These are phyloP conservation scores for Hemithea aestivaria DNA, from an alignment of 2,888 invertebrate species.

Conservation along the genomic window DNA sequence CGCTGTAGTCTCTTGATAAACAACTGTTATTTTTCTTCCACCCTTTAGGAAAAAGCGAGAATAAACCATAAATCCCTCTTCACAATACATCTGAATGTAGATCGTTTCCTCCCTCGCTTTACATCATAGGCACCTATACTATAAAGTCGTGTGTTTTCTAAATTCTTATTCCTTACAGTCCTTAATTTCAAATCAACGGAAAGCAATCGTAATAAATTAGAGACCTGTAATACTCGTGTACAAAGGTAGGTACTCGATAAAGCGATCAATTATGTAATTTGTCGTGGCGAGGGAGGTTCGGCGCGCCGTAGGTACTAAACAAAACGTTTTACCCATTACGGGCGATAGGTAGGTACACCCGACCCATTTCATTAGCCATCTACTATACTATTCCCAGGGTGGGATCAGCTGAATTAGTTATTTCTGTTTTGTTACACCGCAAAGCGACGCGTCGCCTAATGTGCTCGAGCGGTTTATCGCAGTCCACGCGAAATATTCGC, in stretches of 20 bases:
- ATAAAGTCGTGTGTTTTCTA: no score
- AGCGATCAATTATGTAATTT: slow-evolving; percentile 5
- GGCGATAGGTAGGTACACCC: slow-evolving; percentile 19
- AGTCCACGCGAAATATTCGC: slow-evolving; percentile 6
- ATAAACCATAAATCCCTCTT: not conserved
- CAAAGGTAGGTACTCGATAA: slow-evolving; percentile 6
- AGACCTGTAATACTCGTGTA: no score
- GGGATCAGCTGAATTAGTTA: slow-evolving; percentile 35
- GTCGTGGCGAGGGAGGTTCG: slow-evolving; percentile 1
- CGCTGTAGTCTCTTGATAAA: no score
- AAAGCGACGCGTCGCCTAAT: slow-evolving; percentile 20
- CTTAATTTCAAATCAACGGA: no score
- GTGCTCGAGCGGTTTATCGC: slow-evolving; percentile 4
- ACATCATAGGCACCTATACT: no score
- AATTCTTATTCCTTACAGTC: no score
- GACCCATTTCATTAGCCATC: slow-evolving; percentile 39
- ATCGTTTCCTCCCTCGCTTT: no score
- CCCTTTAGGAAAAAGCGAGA: no score
- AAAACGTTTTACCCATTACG: slow-evolving; percentile 24
- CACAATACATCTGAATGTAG: no score
- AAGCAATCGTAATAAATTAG: no score
- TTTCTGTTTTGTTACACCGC: slow-evolving; percentile 29
- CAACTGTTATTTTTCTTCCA: no score
- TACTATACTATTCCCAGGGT: slow-evolving; percentile 34
- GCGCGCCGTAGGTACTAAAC: slow-evolving; percentile 1